These are phyloP conservation scores for Rhinoraja longicauda DNA, from an alignment of 2,797 vertebrate species.

Conservation along the genomic window DNA sequence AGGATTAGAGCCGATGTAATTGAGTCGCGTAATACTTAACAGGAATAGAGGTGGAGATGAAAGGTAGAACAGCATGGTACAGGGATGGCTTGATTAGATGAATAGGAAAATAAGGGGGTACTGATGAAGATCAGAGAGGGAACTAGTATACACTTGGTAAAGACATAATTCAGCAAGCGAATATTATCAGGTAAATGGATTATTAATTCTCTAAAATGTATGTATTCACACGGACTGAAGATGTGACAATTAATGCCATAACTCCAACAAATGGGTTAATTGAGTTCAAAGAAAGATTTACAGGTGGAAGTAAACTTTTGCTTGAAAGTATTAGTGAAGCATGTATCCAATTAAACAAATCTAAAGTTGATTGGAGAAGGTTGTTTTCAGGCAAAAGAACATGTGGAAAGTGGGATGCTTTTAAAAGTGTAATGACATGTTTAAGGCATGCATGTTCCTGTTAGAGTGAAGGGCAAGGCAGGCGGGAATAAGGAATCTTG, in stretches of 20 bases:
- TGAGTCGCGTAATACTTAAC: too few relatives aligned
- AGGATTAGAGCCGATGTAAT: neutral
- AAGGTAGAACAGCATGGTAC: neutral
- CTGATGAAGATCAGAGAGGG: neutral
- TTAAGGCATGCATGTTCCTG: too few relatives aligned
- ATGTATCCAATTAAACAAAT: neutral
- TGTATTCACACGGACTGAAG: neutral
- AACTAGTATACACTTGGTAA: neutral
- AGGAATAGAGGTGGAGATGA: neutral
- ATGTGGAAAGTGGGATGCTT: too few relatives aligned
- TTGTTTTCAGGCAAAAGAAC: too few relatives aligned
- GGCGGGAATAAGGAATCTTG: too few relatives aligned
- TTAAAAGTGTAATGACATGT: too few relatives aligned
- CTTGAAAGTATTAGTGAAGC: neutral
- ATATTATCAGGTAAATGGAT: neutral
- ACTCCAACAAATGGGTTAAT: neutral
- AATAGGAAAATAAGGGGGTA: neutral
- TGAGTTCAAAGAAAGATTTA: neutral
- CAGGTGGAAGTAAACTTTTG: neutral
- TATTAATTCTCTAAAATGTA: neutral
- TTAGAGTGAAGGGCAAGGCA: too few relatives aligned
- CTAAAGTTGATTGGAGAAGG: neutral
- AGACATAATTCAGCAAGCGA: neutral
- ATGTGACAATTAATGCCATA: neutral
- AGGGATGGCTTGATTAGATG: neutral